Evolutionary conservation across 2,797 vertebrate species (phyloP).

Genomic region (Phaenicophaeus curvirostris): DNA sequence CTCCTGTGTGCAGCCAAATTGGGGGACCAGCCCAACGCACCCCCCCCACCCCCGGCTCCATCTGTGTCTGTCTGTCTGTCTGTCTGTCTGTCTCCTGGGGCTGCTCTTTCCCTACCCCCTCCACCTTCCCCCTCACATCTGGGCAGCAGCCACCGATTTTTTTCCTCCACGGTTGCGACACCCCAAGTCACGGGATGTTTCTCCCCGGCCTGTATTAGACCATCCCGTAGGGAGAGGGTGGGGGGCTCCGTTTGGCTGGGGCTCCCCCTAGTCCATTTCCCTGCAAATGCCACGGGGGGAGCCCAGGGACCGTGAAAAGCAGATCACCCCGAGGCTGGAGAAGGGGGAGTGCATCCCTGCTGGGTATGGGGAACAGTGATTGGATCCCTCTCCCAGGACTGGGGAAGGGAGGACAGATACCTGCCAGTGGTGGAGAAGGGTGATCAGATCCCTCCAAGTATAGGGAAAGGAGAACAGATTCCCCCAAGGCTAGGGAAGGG

Average conservation of each 20-base stretch:
- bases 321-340: background rate
- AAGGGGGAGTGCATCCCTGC: background rate
- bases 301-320: accelerated
- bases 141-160: background rate
- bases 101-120: background rate
- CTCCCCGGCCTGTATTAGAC: background rate
- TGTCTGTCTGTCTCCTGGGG: background rate
- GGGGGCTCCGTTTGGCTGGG: background rate
- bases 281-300: background rate
- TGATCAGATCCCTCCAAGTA: background rate
- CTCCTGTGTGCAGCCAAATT: background rate
- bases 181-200: background rate
- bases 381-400: background rate
- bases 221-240: accelerated
- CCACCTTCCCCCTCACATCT: background rate
- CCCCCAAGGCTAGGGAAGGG: no score
- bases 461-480: no score
- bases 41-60: no score
- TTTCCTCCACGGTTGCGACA: background rate
- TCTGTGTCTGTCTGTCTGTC: background rate
- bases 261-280: no score
- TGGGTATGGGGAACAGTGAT: background rate
- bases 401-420: background rate
- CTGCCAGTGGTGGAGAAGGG: background rate
- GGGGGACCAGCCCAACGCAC: accelerated